Evolutionary conservation across 2,113 vertebrate species (phyloP).

Genomic region (Butorides virescens): DNA sequence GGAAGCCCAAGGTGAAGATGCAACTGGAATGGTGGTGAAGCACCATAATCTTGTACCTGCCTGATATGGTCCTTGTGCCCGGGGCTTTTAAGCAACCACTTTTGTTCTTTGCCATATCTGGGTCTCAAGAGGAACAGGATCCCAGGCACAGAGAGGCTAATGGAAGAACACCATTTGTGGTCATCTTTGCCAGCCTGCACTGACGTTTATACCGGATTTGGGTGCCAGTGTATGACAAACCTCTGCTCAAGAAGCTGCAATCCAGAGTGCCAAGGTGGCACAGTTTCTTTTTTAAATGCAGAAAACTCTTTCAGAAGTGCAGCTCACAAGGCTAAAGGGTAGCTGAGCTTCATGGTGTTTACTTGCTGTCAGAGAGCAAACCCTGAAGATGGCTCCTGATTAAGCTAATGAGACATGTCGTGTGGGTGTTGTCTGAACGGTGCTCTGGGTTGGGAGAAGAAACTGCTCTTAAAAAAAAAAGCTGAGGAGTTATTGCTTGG

Average conservation of each 20-base stretch:
- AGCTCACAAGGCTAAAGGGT: not conserved
- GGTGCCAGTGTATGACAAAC: not conserved
- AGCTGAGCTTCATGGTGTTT: not conserved
- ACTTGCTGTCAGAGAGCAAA: not conserved
- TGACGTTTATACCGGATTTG: fast-evolving
- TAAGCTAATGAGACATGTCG: not conserved
- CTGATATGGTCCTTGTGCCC: not conserved
- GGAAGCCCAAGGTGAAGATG: not conserved
- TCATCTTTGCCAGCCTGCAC: not conserved
- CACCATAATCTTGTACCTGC: not conserved
- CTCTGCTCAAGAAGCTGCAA: not conserved
- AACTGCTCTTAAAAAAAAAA: not conserved
- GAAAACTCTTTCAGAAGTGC: not conserved
- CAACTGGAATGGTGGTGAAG: not conserved
- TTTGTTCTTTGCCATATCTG: not conserved
- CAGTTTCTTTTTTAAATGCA: not conserved
- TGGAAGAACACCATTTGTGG: not conserved
- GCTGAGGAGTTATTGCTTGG: not conserved
- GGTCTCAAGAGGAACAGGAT: not conserved
- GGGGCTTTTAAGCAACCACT: not conserved
- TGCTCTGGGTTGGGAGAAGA: not conserved
- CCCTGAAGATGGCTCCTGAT: not conserved
- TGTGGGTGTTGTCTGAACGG: not conserved
- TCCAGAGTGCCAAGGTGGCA: not conserved
- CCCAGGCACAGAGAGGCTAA: no score